A percentile compares a stretch with the other conserved stretches of the same genome.
Conservation (phyloP, 2,797 vertebrate genomes). For the Gobionotothen gibberifrons region DNA sequence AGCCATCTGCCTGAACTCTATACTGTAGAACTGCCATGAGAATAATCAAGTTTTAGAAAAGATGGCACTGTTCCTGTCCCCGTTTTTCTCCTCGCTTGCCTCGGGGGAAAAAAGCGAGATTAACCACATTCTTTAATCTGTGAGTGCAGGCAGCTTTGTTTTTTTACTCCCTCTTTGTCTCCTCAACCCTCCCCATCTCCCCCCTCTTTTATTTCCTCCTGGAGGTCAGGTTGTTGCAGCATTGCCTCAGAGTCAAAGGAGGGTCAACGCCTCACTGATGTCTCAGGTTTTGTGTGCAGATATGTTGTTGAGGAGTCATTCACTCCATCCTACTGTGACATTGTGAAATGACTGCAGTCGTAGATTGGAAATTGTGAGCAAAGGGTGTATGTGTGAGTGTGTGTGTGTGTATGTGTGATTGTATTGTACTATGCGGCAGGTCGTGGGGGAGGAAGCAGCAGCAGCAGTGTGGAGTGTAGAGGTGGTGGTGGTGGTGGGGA, state of each 20-base stretch:
- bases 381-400: conserved; percentile 39
- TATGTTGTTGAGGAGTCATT: conserved; percentile 34
- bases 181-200: conserved; percentile 2
- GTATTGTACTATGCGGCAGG: conserved; percentile 82
- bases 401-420: conserved; percentile 52
- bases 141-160: conserved; percentile 41
- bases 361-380: conserved; percentile 62
- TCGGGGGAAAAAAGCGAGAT: conserved; percentile 4
- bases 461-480: conserved; percentile 48
- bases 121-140: conserved; percentile 13
- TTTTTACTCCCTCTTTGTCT: conserved; percentile 53
- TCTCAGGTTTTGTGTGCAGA: conserved; percentile 32
- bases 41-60: too few species aligned
- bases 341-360: conserved; percentile 86
- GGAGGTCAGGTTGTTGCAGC: conserved; percentile 62
- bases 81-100: conserved; percentile 1
- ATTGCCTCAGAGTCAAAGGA: conserved; percentile 36
- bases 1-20: conserved; percentile 26
- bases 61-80: background rate
- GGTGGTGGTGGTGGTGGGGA: conserved; percentile 49
- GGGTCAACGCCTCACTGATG: conserved; percentile 48
- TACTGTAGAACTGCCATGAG: background rate
- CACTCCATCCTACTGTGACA: conserved; percentile 77
- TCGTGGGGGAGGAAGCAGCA: conserved; percentile 76
- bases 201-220: conserved; percentile 1